Evolutionary conservation across 2,888 invertebrate species (phyloP), one percentile per base, ranked within the genome.

Genomic region (Anagyrus pseudococci): DNA sequence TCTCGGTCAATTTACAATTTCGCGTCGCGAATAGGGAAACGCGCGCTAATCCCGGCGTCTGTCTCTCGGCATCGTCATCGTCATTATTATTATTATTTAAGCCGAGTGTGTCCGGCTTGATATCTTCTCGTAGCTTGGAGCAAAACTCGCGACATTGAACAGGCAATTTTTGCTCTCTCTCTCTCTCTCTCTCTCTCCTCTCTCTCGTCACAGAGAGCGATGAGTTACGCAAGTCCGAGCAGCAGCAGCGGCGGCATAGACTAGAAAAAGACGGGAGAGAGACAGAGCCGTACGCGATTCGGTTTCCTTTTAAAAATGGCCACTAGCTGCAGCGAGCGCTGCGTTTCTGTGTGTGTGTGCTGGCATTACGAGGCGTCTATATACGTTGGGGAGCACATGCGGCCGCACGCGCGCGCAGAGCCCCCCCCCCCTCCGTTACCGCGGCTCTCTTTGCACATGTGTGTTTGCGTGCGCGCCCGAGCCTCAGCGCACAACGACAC

Each of bases 281-380:
- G 33, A 40, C n/a, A 4, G 43, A 67, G 60, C 13, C 66, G 68
- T 59, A 40, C 44, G 57, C 70, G 62, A 65, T 67, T 69, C 67
- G 69, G 64, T 71, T 70, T 71, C 70, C 73, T 73, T 74, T 71
- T 71, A 74, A 74, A 74, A 74, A 74, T 74, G 74, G 73, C 72
- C 70, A 71, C 64, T 68, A 58, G 58, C 66, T 52, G 56, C 48
- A 4, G n/a, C 7, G 19, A 26, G 50, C 4, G 10, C n/a, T 17
- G 17, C 49, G 26, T 23, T n/a, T n/a, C 15, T 25, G 25, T 23
- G 17, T 26, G 22, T 41, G n/a, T 41, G 44, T 44, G 20, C 44
- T 29, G 29, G 29, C 29, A 10, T 29, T 29, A 29, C 29, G 29
- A 29, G 10, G 29, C 29, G 10, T 10, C 4, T 29, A 29, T 29